A percentile compares a stretch with the other conserved stretches of the same genome.
Evolutionary conservation across 2,113 vertebrate species (phyloP).

Genomic region (Chunga burmeisteri): DNA sequence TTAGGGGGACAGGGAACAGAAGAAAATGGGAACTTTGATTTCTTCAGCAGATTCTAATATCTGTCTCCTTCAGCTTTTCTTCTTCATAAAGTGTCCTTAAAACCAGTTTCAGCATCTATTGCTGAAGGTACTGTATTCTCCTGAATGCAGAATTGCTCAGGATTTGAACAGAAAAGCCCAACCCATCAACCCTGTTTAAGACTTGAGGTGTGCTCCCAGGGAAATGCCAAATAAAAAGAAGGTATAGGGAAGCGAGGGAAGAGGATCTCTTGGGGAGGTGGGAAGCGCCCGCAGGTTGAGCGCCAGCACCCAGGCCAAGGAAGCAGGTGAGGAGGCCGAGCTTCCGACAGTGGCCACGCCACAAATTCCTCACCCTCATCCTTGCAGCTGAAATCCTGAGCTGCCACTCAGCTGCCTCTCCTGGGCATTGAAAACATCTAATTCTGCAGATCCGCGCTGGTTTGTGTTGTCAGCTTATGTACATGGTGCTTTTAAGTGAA

Average conservation of each 20-base stretch:
- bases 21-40: background rate
- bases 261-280: no score
- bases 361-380: background rate
- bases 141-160: background rate
- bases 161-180: background rate
- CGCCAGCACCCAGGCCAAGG: no score
- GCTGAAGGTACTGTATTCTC: background rate
- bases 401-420: background rate
- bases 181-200: background rate
- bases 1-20: background rate
- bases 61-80: background rate
- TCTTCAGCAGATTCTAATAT: background rate
- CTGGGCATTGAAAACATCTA: fast-evolving
- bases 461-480: background rate
- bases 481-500: fast-evolving
- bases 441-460: background rate
- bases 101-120: background rate
- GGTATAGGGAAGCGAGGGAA: fast-evolving
- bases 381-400: background rate
- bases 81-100: background rate
- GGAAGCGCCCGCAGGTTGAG: background rate
- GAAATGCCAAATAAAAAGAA: background rate
- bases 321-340: background rate
- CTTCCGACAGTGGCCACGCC: fast-evolving
- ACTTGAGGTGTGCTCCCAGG: background rate